Base-by-base conservation (phyloP, 2,113 vertebrate genomes). In the Malurus alboscapulatus region DNA sequence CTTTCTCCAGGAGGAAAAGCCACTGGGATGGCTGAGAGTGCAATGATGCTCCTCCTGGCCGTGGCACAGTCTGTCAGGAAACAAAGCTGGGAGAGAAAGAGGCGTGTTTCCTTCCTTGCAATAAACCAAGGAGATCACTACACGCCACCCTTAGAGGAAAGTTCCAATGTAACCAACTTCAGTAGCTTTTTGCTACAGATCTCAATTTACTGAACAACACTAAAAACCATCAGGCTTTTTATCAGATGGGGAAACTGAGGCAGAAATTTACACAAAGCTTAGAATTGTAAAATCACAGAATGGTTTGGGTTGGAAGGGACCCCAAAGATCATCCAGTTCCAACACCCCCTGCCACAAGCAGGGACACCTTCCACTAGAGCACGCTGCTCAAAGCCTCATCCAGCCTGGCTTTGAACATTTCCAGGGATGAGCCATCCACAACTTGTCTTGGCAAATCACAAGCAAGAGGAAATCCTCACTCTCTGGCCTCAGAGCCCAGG, bases 331-430 rank as follows among this genome's bases (percentile, higher is more conserved):
- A 68, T 21, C 4, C 24, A 74, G 17, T 47, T 47, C 25, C 54
- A 67, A 47, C 6, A 74, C 7, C 2, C 10, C 4, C 2, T 38
- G 17, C 17, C 47, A 68, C 0, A 0, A 10, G 17, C 59, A 59
- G 13, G 7, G 24, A 74, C 29, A 67, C 7, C 25, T 82, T 75
- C 20, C 47, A 18, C 20, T 34, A 53, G 34, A 53, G 14, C 47
- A 68, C 4, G 4, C 2, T 68, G 30, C 34, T 62, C 62, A 67
- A 68, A 75, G 17, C 10, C 40, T 25, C 25, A 67, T 54, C 47
- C 47, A 68, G 0, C 17, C 29, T 27, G 62, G 25, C 25, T 34
- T 68, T 42, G n/a, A 75, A 53, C 17, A 19, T 30, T 45, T 4
- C 14, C 30, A 61, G 34, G 20, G 26, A 42, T 24, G 32, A 21